Percentiles rank a stretch among this genome's conserved stretches.
phyloP scores from a whole-genome alignment of 2,888 invertebrate species.

The Biston stratarius region DNA sequence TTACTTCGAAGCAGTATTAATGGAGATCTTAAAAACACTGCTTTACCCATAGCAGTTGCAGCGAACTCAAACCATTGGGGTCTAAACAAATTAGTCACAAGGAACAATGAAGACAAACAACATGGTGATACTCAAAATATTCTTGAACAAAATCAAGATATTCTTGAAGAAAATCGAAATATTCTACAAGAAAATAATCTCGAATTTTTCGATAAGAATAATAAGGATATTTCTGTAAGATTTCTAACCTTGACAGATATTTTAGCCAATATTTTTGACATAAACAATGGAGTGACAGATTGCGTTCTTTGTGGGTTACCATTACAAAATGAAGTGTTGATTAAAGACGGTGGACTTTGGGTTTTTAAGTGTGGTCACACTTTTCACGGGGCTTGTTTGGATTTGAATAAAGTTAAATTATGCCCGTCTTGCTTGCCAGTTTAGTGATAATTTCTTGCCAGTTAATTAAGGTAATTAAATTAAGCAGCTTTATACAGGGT shows the following conservation, averaged over 20 bases:
- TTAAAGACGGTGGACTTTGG: conserved; percentile 87
- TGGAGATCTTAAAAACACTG: conserved; percentile 71
- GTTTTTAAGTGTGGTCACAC: conserved; percentile 88
- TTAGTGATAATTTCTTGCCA: conserved; percentile 43
- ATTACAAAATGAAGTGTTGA: conserved; percentile 85
- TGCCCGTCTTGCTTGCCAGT: conserved; percentile 72
- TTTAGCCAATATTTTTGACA: conserved; percentile 57
- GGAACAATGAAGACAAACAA: conserved; percentile 37
- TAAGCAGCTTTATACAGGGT: neutral
- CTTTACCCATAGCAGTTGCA: conserved; percentile 74
- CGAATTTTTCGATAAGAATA: neutral
- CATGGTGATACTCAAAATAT: neutral
- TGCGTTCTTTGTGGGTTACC: conserved; percentile 87
- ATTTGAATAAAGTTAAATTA: conserved; percentile 83
- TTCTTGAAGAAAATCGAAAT: conserved; percentile 19
- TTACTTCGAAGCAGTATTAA: conserved; percentile 66
- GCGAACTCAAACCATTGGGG: conserved; percentile 85
- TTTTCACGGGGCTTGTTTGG: conserved; percentile 87
- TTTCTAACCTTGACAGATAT: conserved; percentile 58
- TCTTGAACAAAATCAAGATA: conserved; percentile 22
- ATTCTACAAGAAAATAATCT: conserved; percentile 30
- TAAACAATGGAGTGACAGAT: conserved; percentile 62
- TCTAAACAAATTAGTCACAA: conserved; percentile 38
- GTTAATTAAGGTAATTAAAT: neutral
- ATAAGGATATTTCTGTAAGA: conserved; percentile 37